These are phyloP conservation scores for Micromys minutus DNA, from an alignment of 2,113 vertebrate species.

Conservation along the genomic window DNA sequence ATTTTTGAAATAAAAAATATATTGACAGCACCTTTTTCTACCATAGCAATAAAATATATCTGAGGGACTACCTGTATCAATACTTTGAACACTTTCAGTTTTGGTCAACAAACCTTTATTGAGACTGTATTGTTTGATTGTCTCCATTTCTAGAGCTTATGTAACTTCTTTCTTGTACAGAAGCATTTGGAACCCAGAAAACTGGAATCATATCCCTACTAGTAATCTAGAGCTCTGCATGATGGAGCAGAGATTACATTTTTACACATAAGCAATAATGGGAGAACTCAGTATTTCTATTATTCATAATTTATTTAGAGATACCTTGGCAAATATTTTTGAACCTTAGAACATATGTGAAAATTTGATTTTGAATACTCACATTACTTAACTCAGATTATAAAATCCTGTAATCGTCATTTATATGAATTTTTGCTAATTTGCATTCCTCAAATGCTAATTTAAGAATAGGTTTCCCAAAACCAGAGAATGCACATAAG, in stretches of 20 bases:
- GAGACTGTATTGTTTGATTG: not conserved
- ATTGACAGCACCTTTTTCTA: not conserved
- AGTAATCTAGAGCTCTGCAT: not conserved
- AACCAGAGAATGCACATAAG: conserved; percentile 24
- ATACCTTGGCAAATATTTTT: not conserved
- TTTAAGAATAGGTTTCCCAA: not conserved
- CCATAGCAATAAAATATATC: not conserved
- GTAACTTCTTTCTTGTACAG: not conserved
- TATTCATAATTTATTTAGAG: conserved; percentile 15
- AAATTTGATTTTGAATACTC: not conserved
- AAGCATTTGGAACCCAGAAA: conserved; percentile 11
- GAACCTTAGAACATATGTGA: not conserved
- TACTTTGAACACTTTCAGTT: not conserved
- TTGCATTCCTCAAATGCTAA: not conserved
- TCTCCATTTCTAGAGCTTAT: not conserved
- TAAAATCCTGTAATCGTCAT: not conserved
- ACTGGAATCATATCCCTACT: not conserved
- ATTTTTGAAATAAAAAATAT: not conserved
- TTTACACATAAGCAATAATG: not conserved
- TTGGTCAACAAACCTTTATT: not conserved
- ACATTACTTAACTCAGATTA: not conserved
- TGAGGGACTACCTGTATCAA: not conserved
- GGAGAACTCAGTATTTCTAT: not conserved
- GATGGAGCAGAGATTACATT: not conserved
- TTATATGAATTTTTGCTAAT: not conserved